phyloP scores from a whole-genome alignment of 2,113 vertebrate genomes.

The Pleuronectes platessa region DNA sequence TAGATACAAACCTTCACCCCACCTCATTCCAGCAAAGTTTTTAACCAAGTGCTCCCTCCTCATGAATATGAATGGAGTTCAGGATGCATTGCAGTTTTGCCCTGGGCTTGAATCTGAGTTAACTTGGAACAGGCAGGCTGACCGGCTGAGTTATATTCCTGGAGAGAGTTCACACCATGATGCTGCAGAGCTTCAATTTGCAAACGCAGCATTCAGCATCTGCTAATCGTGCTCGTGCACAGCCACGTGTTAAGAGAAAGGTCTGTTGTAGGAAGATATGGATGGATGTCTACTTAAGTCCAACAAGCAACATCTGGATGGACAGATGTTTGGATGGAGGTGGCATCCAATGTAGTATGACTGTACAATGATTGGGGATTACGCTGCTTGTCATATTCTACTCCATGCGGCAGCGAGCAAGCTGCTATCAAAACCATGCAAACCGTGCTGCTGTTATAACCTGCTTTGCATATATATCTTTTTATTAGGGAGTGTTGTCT shows the following conservation, averaged over 20 bases:
- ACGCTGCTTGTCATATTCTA: background rate
- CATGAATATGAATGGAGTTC: conserved; percentile 28
- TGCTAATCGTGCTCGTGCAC: background rate
- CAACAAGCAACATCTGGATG: conserved; percentile 5
- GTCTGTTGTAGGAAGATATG: background rate
- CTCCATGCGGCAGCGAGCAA: background rate
- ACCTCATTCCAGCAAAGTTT: conserved; percentile 5
- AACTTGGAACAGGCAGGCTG: conserved; percentile 29
- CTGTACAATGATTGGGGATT: background rate
- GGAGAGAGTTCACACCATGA: background rate
- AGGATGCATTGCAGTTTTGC: conserved; percentile 14
- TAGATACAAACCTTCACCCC: background rate
- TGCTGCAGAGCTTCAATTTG: background rate
- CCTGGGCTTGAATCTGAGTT: conserved; percentile 34
- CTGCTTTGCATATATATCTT: background rate
- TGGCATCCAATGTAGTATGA: background rate
- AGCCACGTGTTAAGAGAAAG: background rate
- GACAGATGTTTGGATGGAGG: conserved; percentile 34
- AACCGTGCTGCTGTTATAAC: background rate
- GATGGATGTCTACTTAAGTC: background rate
- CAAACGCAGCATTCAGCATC: background rate
- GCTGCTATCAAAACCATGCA: background rate
- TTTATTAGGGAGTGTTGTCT: background rate
- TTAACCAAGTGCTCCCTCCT: conserved; percentile 21
- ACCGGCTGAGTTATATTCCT: conserved; percentile 19